Percentiles rank a stretch among this genome's conserved stretches.
Evolutionary conservation across 2,797 vertebrate species (phyloP).

Genomic region (Typhlichthys eigenmanni): DNA sequence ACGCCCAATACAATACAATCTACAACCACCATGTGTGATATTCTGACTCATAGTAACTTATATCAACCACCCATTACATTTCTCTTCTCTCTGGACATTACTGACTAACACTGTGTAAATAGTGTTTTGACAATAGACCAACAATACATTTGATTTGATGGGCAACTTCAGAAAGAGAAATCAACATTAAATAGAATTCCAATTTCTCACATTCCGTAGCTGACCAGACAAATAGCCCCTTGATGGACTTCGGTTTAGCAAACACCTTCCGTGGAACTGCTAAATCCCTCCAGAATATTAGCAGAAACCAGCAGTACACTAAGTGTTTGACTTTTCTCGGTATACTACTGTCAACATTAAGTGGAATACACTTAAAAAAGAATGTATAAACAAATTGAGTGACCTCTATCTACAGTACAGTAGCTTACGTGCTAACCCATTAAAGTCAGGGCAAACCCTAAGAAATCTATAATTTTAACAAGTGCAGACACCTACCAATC

Average conservation of each 20-base stretch:
- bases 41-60: slow-evolving; percentile 10
- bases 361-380: too few species aligned
- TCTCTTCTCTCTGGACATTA: slow-evolving; percentile 27
- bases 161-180: slow-evolving; percentile 26
- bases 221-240: slow-evolving; percentile 34
- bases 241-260: slow-evolving; percentile 40
- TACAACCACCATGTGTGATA: slow-evolving; percentile 1
- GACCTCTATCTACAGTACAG: too few species aligned
- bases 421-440: too few species aligned
- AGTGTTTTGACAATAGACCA: slow-evolving; percentile 27
- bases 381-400: too few species aligned
- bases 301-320: slow-evolving; percentile 28
- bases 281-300: slow-evolving; percentile 30
- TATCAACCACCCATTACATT: slow-evolving; percentile 26
- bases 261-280: slow-evolving; percentile 34
- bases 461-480: background rate
- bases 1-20: background rate
- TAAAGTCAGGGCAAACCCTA: background rate
- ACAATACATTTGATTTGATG: slow-evolving; percentile 25
- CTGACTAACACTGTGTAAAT: slow-evolving; percentile 38
- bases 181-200: slow-evolving; percentile 33
- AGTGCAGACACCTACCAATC: background rate
- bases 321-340: slow-evolving; percentile 30
- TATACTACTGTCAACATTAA: slow-evolving; percentile 14
- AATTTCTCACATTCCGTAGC: slow-evolving; percentile 39